Base-by-base conservation (phyloP, 2,797 vertebrate genomes). In the Eulemur rubriventer region DNA sequence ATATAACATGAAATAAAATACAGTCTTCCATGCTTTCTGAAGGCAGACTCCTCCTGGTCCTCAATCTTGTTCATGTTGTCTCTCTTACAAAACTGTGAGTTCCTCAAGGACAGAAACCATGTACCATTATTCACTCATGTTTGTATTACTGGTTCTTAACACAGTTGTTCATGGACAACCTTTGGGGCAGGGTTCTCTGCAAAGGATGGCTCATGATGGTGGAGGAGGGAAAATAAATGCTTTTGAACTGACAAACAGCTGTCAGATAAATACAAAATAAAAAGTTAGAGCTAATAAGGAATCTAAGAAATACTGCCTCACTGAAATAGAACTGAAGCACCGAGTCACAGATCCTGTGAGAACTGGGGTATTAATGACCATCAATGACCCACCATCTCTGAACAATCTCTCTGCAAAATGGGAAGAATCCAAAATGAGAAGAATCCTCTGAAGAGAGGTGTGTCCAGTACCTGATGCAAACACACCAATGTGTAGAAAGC, bases 401-500 rank as follows among this genome's bases (percentile, higher is more conserved):
- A 72, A 79, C 12, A 28, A 41, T 14, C 24, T 59, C 57, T 30
- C 9, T 14, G 35, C 43, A 35, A 63, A 65, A 20, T 28, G 9
- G 43, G 38, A 38, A 38, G 38, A 38, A 38, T 4, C 38, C 38
- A 38, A 38, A 59, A 38, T 6, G 22, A 50, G 70, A 41, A 80
- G 33, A 43, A 38, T 50, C 28, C 50, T 41, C 28, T 48, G 52
- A 28, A 82, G 3, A 79, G 48, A 84, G 22, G 12, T 2, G 1
- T 35, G 8, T 22, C 7, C 72, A 98, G 97, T 98, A 99, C 99
- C 99, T 99, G 99, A 98, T 99, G 99, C 98, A 99, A 99, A 98
- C 99, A 99, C 98, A 99, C 99, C 81, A 99, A 98, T 0, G 99
- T 99, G 98, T 99, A 99, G 96, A 99, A 99, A 0, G 99, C 99